phyloP scores from a whole-genome alignment of 2,888 invertebrate genomes.

The Ectemnius cavifrons region DNA sequence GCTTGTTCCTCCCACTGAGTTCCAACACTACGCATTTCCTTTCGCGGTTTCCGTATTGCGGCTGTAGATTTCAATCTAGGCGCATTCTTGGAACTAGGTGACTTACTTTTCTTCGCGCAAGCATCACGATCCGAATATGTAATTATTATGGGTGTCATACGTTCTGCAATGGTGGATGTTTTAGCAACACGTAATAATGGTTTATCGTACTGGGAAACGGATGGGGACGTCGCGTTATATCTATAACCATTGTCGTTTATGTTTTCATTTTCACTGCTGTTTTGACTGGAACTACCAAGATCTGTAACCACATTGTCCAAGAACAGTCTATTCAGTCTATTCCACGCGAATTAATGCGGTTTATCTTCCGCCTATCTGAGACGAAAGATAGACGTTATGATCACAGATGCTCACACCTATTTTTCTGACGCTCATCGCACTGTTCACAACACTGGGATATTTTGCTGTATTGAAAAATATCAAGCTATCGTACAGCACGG shows the following conservation, averaged over 20 bases:
- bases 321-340: slow-evolving; percentile 57
- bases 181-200: slow-evolving; percentile 62
- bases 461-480: not conserved
- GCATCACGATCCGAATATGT: slow-evolving; percentile 24
- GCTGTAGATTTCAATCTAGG: not conserved
- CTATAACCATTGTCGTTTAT: slow-evolving; percentile 18
- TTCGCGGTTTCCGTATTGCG: not conserved
- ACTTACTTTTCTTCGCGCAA: not conserved
- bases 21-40: not conserved
- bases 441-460: not conserved
- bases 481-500: not conserved
- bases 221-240: slow-evolving; percentile 19
- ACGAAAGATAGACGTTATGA: slow-evolving; percentile 46
- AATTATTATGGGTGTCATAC: slow-evolving; percentile 57
- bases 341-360: slow-evolving; percentile 15
- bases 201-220: slow-evolving; percentile 36
- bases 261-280: slow-evolving; percentile 45
- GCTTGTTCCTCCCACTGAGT: slow-evolving; percentile 3
- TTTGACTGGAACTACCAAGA: slow-evolving; percentile 60
- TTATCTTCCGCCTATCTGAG: slow-evolving; percentile 26
- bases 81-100: not conserved
- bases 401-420: slow-evolving; percentile 59
- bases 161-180: slow-evolving; percentile 60
- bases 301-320: slow-evolving; percentile 71
- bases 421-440: not conserved